Percentiles rank a stretch among this genome's conserved stretches.
These are phyloP conservation scores for Synergus umbraculus DNA, from an alignment of 2,888 invertebrate species.

Conservation along the genomic window DNA sequence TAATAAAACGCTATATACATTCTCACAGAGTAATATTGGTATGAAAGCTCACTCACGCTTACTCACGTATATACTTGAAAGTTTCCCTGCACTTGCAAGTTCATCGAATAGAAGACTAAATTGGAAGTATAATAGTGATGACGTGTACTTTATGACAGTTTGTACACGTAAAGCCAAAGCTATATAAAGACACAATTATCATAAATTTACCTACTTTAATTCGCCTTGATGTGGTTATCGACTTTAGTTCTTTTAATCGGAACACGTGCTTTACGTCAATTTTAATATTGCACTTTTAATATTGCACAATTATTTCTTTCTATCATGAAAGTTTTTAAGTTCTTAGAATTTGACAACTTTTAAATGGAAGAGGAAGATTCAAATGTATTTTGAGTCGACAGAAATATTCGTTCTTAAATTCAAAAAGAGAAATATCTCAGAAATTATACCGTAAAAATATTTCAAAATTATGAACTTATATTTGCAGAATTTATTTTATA, in stretches of 20 bases:
- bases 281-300: too few relatives aligned
- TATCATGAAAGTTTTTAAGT: too few relatives aligned
- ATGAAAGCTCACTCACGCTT: slow-evolving; percentile 24
- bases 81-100: slow-evolving; percentile 43
- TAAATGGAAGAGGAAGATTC: too few relatives aligned
- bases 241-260: slow-evolving; percentile 19
- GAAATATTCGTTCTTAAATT: too few relatives aligned
- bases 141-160: slow-evolving; percentile 47
- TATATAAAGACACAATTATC: slow-evolving; percentile 23
- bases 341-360: too few relatives aligned
- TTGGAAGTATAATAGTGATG: slow-evolving; percentile 44
- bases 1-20: not conserved
- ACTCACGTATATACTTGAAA: not conserved
- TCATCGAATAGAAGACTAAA: slow-evolving; percentile 51
- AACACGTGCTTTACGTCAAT: not conserved
- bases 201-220: slow-evolving; percentile 35
- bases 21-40: slow-evolving; percentile 14
- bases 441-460: not conserved
- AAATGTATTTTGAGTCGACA: too few relatives aligned
- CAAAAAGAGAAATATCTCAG: too few relatives aligned
- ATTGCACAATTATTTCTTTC: too few relatives aligned
- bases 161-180: not conserved
- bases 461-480: not conserved
- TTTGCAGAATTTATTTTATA: not conserved
- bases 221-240: not conserved